phyloP scores from a whole-genome alignment of 2,888 invertebrate species.

The Melanargia galathea region DNA sequence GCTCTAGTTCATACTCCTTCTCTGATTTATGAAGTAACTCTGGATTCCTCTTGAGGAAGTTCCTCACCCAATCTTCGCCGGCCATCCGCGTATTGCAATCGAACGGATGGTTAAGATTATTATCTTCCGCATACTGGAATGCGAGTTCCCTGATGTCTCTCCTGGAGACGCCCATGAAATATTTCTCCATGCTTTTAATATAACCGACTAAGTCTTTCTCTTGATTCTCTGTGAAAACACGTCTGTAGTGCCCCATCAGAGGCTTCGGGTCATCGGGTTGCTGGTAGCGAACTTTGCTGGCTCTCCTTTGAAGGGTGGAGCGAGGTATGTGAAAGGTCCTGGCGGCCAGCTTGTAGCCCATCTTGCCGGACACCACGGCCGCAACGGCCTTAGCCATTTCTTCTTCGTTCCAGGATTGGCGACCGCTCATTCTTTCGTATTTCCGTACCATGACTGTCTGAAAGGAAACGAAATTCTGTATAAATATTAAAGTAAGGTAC shows the following conservation, averaged over 20 bases:
- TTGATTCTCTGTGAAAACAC: conserved; percentile 76
- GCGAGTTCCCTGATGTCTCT: conserved; percentile 76
- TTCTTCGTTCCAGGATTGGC: conserved; percentile 78
- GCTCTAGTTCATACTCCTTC: conserved; percentile 67
- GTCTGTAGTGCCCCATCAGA: conserved; percentile 74
- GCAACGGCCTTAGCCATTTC: conserved; percentile 79
- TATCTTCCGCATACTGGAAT: conserved; percentile 77
- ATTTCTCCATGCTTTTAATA: conserved; percentile 78
- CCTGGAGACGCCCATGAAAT: conserved; percentile 76
- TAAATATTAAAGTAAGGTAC: neutral
- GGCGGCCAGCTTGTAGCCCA: conserved; percentile 78
- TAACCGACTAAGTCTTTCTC: conserved; percentile 77
- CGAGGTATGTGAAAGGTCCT: conserved; percentile 77
- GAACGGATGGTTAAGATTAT: conserved; percentile 72
- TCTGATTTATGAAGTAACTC: conserved; percentile 69
- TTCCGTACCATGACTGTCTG: conserved; percentile 78
- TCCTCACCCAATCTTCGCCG: conserved; percentile 78
- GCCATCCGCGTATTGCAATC: conserved; percentile 77
- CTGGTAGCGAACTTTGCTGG: conserved; percentile 75
- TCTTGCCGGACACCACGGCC: conserved; percentile 76
- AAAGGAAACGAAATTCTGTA: conserved; percentile 44
- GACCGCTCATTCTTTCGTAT: conserved; percentile 79
- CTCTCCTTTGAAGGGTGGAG: conserved; percentile 74
- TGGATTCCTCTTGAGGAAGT: conserved; percentile 76
- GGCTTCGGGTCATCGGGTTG: conserved; percentile 73